phyloP scores from a whole-genome alignment of 2,888 invertebrate species.

The Philereme vetulata region DNA sequence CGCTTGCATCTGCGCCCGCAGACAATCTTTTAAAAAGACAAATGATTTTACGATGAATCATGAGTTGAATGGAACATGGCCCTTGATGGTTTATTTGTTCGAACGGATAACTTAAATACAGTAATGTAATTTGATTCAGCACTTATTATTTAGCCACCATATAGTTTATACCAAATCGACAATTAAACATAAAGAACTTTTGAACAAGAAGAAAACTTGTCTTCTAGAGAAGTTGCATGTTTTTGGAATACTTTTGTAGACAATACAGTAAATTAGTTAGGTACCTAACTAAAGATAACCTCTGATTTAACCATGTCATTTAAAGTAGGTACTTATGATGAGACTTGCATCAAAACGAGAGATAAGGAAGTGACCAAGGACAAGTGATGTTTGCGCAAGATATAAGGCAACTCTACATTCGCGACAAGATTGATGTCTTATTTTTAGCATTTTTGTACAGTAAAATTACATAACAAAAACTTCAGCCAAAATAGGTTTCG shows the following conservation, averaged over 20 bases:
- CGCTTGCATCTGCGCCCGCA: conserved; percentile 28
- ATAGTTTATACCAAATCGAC: too few species aligned
- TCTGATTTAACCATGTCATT: background rate
- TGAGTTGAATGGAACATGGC: background rate
- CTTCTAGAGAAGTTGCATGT: too few species aligned
- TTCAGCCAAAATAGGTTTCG: too few species aligned
- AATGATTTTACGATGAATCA: conserved; percentile 24
- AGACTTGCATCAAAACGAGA: too few species aligned
- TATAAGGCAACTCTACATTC: conserved; percentile 5
- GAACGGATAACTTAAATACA: background rate
- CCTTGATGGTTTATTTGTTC: conserved; percentile 3
- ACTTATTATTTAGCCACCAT: too few species aligned
- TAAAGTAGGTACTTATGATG: background rate
- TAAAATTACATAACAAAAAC: too few species aligned
- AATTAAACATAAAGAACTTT: too few species aligned
- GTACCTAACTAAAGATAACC: background rate
- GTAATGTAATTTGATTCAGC: too few species aligned
- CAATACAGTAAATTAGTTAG: background rate
- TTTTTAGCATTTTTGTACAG: too few species aligned
- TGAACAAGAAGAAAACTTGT: too few species aligned
- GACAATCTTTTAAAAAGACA: conserved; percentile 19
- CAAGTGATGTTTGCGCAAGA: background rate
- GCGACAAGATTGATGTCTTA: conserved; percentile 1
- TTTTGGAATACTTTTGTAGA: background rate
- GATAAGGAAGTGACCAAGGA: background rate